Conservation (phyloP, 2,888 invertebrate genomes). For the Leptopilina myrica region DNA sequence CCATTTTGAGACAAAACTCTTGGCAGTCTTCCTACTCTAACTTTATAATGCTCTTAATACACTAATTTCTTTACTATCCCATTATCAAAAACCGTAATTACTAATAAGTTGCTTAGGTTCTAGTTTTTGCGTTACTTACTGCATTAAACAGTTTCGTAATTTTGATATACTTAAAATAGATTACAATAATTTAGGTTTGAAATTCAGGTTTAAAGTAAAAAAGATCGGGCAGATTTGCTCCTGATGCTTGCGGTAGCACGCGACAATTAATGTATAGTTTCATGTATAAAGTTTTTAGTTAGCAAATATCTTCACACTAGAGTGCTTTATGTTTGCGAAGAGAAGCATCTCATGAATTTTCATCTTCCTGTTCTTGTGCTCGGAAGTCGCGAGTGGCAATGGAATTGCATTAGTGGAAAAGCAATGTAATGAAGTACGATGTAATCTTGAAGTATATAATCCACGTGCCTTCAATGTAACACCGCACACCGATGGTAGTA, state of each 20-base stretch:
- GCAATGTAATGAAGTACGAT: slow-evolving; percentile 22
- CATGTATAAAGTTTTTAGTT: too few relatives aligned
- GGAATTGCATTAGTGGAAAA: slow-evolving; percentile 26
- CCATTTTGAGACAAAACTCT: too few relatives aligned
- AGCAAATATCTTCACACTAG: background rate
- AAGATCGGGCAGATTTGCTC: background rate
- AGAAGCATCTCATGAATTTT: slow-evolving; percentile 32
- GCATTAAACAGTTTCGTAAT: too few relatives aligned
- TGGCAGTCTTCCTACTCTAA: too few relatives aligned
- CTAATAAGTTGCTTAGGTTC: too few relatives aligned
- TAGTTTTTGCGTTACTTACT: too few relatives aligned
- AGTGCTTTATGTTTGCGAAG: background rate
- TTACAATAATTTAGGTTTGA: too few relatives aligned
- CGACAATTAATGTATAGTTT: slow-evolving; percentile 11
- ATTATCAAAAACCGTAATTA: too few relatives aligned
- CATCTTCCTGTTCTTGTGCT: slow-evolving; percentile 19
- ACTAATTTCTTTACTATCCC: too few relatives aligned
- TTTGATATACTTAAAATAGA: too few relatives aligned
- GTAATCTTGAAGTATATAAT: slow-evolving; percentile 27
- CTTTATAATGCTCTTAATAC: too few relatives aligned
- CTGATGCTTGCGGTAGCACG: background rate
- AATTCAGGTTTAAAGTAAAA: too few relatives aligned
- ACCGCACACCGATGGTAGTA: slow-evolving; percentile 41
- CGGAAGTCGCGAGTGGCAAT: slow-evolving; percentile 7
- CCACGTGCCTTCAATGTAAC: slow-evolving; percentile 32